Percentiles rank a stretch among this genome's conserved stretches.
Conservation (phyloP, 2,113 vertebrate species). For the Casuarius casuarius region DNA sequence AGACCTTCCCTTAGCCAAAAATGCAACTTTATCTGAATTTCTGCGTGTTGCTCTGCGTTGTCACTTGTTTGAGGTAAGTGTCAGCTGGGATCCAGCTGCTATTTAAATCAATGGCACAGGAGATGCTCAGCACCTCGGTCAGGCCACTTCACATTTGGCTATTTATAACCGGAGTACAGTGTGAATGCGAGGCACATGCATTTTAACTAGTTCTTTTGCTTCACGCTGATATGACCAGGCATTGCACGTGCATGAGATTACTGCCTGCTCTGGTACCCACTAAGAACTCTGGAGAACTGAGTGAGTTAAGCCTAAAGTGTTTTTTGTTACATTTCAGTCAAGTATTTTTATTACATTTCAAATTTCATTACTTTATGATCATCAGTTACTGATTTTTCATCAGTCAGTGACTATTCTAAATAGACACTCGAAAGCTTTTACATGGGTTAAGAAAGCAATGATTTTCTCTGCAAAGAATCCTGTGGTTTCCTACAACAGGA, state of each 20-base stretch:
- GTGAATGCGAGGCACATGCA: fast-evolving
- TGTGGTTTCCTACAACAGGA: constrained; percentile 49
- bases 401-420: neutral
- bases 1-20: neutral
- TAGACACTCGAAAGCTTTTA: neutral
- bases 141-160: neutral
- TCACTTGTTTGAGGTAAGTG: neutral
- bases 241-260: fast-evolving
- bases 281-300: neutral
- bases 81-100: neutral
- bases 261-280: neutral
- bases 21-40: neutral
- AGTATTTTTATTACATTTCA: neutral
- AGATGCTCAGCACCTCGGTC: neutral
- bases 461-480: constrained; percentile 47
- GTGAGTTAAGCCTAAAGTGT: neutral
- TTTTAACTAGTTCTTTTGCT: neutral
- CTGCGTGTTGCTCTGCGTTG: neutral
- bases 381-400: neutral
- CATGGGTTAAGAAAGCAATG: neutral
- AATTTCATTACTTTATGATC: constrained; percentile 20
- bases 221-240: fast-evolving
- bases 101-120: fast-evolving
- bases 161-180: neutral
- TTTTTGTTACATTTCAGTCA: neutral